Evolutionary conservation across 1,140 invertebrate genomes (phyloP).

Genomic region (Drosophila serrata): DNA sequence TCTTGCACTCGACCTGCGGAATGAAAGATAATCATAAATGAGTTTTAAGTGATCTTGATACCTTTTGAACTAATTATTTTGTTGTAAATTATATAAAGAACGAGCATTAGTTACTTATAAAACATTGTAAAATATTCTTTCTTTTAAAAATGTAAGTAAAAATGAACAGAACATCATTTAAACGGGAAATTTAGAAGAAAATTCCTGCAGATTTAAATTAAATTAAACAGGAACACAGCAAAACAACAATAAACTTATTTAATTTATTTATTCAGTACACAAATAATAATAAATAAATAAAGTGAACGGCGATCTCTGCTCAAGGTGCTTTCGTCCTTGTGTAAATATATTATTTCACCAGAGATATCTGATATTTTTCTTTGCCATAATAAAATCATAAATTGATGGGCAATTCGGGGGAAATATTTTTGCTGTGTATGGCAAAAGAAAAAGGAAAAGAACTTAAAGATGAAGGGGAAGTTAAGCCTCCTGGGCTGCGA

Average conservation of each 20-base stretch:
- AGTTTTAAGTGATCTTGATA: too few relatives aligned
- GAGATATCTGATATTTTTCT: slow-evolving; percentile 6
- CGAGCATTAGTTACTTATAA: background rate
- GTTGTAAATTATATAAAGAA: too few relatives aligned
- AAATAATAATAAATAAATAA: slow-evolving; percentile 1
- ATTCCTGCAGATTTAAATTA: background rate
- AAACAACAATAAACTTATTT: background rate
- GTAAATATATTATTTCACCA: background rate
- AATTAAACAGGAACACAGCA: background rate
- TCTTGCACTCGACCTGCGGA: slow-evolving; percentile 98
- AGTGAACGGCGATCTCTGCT: too few relatives aligned
- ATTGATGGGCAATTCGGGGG: slow-evolving; percentile 24
- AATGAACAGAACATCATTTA: background rate
- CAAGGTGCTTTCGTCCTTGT: background rate
- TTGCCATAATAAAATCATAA: slow-evolving; percentile 17
- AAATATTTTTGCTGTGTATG: slow-evolving; percentile 24
- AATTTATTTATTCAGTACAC: background rate
- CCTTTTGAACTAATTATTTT: too few relatives aligned
- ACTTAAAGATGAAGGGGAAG: slow-evolving; percentile 21
- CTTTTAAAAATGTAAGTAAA: background rate
- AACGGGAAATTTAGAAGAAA: background rate
- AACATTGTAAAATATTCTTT: background rate
- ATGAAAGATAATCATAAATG: background rate
- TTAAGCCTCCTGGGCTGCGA: slow-evolving; percentile 45
- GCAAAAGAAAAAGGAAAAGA: slow-evolving; percentile 10